Evolutionary conservation across 2,888 invertebrate species (phyloP).

Genomic region (Norana najaformis): DNA sequence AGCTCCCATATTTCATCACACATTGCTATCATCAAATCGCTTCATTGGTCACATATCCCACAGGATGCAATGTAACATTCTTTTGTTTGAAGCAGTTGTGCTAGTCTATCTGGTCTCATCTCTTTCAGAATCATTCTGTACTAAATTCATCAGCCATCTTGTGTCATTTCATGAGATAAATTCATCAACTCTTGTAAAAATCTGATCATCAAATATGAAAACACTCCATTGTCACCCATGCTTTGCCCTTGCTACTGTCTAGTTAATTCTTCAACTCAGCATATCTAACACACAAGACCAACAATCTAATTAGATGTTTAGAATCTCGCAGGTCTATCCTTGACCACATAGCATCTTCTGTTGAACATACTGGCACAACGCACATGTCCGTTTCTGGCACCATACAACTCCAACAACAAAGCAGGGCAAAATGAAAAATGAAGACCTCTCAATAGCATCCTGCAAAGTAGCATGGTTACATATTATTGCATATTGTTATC

Average conservation of each 20-base stretch:
- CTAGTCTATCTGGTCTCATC: neutral
- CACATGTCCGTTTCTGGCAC: neutral
- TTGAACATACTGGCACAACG: too few relatives aligned
- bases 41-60: neutral
- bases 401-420: neutral
- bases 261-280: neutral
- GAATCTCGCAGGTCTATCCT: neutral
- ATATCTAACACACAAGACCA: neutral
- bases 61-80: neutral
- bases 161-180: neutral
- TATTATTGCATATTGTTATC: neutral
- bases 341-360: neutral
- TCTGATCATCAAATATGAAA: neutral
- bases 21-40: neutral
- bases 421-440: neutral
- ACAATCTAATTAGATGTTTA: neutral
- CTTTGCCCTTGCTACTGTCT: neutral
- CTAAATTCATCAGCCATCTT: neutral
- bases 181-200: neutral
- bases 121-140: neutral
- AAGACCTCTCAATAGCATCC: neutral
- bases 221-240: neutral
- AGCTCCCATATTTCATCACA: constrained; percentile 6
- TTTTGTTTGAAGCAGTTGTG: neutral
- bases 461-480: neutral